These are phyloP conservation scores for Pseudonaja textilis DNA, from an alignment of 2,113 vertebrate genomes.

Conservation along the genomic window DNA sequence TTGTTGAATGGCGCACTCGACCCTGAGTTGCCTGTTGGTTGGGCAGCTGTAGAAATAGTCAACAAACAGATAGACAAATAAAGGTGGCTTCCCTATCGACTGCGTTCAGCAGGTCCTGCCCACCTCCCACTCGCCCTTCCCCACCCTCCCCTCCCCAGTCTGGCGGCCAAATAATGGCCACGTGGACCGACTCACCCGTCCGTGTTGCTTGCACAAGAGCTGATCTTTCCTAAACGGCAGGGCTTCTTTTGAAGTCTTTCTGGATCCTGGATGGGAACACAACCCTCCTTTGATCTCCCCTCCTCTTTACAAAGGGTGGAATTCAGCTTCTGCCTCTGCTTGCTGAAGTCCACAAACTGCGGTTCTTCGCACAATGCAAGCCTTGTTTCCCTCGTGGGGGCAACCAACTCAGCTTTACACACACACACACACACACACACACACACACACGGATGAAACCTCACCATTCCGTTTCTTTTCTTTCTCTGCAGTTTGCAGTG, in stretches of 20 bases:
- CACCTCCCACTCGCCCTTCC: neutral
- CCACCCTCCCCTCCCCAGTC: neutral
- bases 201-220: neutral
- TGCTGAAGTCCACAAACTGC: neutral
- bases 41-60: neutral
- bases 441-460: conserved; percentile 10
- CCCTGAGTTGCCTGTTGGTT: neutral
- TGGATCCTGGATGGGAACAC: neutral
- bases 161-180: neutral
- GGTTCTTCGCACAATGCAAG: rapidly evolving
- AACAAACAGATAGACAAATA: neutral
- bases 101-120: neutral
- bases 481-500: conserved; percentile 61
- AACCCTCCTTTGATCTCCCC: neutral
- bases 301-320: neutral
- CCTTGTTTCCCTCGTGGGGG: conserved; percentile 19
- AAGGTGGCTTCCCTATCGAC: neutral
- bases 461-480: conserved; percentile 54
- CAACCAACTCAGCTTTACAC: conserved; percentile 5
- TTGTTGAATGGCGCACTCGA: neutral
- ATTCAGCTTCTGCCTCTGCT: rapidly evolving
- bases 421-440: too few species aligned
- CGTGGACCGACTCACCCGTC: neutral
- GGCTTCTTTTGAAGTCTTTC: neutral
- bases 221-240: neutral